Conservation (phyloP, 2,113 vertebrate genomes). For the Sinocyclocheilus grahami region DNA sequence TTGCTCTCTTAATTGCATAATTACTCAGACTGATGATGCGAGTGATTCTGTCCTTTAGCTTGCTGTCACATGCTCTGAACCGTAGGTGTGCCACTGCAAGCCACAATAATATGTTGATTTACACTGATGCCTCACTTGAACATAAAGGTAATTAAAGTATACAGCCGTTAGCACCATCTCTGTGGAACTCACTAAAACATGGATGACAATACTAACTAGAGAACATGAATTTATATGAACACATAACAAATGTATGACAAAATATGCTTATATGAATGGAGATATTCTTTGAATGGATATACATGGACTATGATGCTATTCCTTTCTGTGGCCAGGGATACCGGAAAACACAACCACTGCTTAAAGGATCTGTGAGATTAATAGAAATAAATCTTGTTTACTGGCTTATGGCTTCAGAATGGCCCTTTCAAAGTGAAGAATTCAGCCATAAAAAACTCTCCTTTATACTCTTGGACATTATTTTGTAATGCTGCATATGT, state of each 20-base stretch:
- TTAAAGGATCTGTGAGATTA: neutral
- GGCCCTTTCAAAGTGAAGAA: neutral
- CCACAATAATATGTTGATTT: conserved; percentile 55
- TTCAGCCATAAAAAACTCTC: conserved; percentile 13
- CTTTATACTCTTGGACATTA: conserved; percentile 22
- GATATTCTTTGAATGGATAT: neutral
- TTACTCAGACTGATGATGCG: conserved; percentile 60
- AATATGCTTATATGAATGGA: neutral
- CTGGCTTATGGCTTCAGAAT: conserved; percentile 10
- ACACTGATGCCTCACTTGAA: conserved; percentile 48
- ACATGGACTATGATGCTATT: neutral
- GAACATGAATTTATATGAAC: neutral
- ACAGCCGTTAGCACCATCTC: conserved; percentile 12
- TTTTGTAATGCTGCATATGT: conserved; percentile 18
- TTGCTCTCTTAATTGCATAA: conserved; percentile 67
- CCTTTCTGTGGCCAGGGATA: neutral
- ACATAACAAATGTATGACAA: neutral
- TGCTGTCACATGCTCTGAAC: conserved; percentile 65
- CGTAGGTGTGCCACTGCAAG: conserved; percentile 52
- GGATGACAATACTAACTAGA: neutral
- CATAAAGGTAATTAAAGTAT: conserved; percentile 59
- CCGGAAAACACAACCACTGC: neutral
- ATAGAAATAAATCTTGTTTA: neutral
- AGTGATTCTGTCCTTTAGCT: conserved; percentile 62
- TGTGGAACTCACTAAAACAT: conserved; percentile 27